Conservation (phyloP, 2,888 invertebrate species). For the Melieria picta region DNA sequence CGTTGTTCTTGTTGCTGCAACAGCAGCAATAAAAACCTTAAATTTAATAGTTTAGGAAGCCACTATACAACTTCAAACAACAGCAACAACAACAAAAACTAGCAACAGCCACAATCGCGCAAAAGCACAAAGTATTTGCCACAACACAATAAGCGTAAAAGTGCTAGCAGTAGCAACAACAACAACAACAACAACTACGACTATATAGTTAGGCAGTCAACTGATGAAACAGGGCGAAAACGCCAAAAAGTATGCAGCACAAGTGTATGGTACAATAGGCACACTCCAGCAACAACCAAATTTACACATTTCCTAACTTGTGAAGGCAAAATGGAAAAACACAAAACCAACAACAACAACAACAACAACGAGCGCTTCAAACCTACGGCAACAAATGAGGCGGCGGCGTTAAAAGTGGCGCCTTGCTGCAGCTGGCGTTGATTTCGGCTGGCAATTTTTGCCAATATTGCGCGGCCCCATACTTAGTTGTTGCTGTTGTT, state of each 20-base stretch:
- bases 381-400: no score
- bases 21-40: conserved; percentile 48
- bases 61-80: conserved; percentile 39
- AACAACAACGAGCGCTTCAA: neutral
- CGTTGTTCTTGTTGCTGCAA: conserved; percentile 25
- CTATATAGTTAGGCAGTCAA: neutral
- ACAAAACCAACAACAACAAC: neutral
- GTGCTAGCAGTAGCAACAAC: neutral
- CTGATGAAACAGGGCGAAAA: neutral
- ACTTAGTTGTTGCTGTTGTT: conserved; percentile 4
- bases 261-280: neutral
- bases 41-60: conserved; percentile 49
- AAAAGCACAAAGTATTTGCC: no score
- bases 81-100: no score
- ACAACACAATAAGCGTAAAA: neutral
- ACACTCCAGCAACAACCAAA: neutral
- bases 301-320: neutral
- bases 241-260: neutral
- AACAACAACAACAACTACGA: neutral
- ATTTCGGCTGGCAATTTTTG: neutral
- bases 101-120: no score
- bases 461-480: neutral
- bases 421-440: no score
- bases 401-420: no score
- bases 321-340: neutral